These are phyloP conservation scores for Sarcophaga peregrina DNA, from an alignment of 1,140 invertebrate species.

Conservation along the genomic window DNA sequence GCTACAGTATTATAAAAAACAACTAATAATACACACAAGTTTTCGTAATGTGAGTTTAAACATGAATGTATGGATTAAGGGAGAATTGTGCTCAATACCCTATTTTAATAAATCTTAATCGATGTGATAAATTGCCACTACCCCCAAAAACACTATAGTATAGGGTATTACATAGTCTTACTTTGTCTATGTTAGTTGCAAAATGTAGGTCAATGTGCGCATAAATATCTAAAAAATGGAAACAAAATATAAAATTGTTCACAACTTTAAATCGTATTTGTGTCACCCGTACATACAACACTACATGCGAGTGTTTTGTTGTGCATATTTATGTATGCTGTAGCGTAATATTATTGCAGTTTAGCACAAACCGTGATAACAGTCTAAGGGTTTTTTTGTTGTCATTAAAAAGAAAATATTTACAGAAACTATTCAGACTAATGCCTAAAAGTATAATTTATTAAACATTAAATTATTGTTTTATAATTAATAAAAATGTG, in stretches of 20 bases:
- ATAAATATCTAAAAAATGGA: constrained; percentile 19
- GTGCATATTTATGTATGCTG: not conserved
- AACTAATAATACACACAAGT: too few relatives aligned
- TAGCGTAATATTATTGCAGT: constrained; percentile 3
- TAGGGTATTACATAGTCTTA: too few relatives aligned
- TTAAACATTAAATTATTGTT: not conserved
- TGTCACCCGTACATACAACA: constrained; percentile 1
- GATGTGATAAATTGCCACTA: too few relatives aligned
- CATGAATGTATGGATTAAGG: too few relatives aligned
- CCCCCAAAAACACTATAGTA: too few relatives aligned
- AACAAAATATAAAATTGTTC: not conserved
- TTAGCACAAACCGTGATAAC: constrained; percentile 17
- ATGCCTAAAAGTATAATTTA: constrained; percentile 19
- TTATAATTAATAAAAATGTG: not conserved
- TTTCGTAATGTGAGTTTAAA: too few relatives aligned
- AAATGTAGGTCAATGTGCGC: constrained; percentile 36
- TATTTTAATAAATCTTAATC: too few relatives aligned
- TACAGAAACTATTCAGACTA: not conserved
- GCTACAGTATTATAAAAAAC: too few relatives aligned
- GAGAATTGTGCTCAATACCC: too few relatives aligned
- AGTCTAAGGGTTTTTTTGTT: not conserved
- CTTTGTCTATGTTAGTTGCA: not conserved
- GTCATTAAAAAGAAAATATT: not conserved
- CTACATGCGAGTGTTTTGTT: not conserved
- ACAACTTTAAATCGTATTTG: constrained; percentile 6